A percentile compares a stretch with the other conserved stretches of the same genome.
These are phyloP conservation scores for Ophioderma brevispina DNA, from an alignment of 35 echinoderm and acorn worm species.

Conservation along the genomic window DNA sequence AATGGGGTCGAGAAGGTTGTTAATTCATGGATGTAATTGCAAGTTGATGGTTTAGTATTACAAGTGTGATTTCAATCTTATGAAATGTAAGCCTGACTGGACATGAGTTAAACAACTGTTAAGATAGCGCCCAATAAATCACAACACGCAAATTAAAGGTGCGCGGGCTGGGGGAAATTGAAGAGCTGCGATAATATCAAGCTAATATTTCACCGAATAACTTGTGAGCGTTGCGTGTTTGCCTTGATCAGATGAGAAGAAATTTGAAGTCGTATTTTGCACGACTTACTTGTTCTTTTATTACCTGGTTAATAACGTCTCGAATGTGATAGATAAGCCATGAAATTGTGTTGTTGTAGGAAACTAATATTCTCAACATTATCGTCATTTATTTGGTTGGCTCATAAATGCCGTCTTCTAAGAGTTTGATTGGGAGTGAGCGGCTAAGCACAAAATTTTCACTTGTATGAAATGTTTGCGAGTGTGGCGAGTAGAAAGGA, in stretches of 20 bases:
- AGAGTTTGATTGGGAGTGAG: too few species aligned
- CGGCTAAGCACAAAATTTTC: too few species aligned
- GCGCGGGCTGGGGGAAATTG: background rate
- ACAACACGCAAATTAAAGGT: background rate
- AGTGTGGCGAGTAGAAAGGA: too few species aligned
- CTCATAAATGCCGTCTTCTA: too few species aligned
- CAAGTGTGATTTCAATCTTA: slow-evolving; percentile 11
- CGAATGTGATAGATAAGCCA: background rate
- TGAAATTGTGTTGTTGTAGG: background rate
- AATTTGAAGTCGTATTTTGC: too few species aligned
- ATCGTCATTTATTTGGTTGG: too few species aligned
- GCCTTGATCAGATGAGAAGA: too few species aligned
- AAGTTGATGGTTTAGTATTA: slow-evolving; percentile 11
- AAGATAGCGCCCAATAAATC: background rate
- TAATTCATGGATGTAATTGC: background rate
- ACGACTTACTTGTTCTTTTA: background rate
- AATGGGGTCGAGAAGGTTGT: background rate
- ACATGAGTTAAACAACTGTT: background rate
- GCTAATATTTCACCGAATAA: background rate
- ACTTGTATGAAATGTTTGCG: too few species aligned
- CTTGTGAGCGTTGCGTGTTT: too few species aligned
- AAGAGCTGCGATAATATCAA: background rate
- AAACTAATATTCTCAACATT: background rate
- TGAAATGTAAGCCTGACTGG: background rate
- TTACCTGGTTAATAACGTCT: background rate